Percentiles rank a stretch among this genome's conserved stretches.
These are phyloP conservation scores for Tupaia chinensis DNA, from an alignment of 2,113 vertebrate species.

Conservation along the genomic window DNA sequence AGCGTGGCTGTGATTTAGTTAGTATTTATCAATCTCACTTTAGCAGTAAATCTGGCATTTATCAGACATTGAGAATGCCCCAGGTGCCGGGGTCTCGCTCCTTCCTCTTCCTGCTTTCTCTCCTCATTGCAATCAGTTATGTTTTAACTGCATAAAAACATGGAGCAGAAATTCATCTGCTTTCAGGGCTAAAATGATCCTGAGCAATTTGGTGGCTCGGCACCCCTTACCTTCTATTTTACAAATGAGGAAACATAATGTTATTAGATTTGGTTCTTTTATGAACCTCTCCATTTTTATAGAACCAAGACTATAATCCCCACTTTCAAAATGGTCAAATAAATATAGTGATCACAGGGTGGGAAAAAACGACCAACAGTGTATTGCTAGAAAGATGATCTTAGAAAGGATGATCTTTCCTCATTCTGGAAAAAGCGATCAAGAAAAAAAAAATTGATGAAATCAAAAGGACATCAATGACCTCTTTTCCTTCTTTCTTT, in stretches of 20 bases:
- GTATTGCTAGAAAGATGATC: background rate
- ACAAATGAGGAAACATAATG: background rate
- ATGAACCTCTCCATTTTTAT: background rate
- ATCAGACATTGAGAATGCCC: background rate
- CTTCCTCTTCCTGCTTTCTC: slow-evolving; percentile 11
- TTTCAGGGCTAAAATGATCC: background rate
- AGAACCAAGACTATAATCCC: background rate
- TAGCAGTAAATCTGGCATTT: slow-evolving; percentile 58
- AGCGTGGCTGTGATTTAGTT: slow-evolving; percentile 68
- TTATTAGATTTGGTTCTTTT: background rate
- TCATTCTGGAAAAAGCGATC: background rate
- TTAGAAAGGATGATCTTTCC: background rate
- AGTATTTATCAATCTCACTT: slow-evolving; percentile 66
- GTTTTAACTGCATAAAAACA: background rate
- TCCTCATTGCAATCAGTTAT: slow-evolving; percentile 23
- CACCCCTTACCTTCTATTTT: background rate
- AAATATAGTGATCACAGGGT: background rate
- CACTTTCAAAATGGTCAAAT: background rate
- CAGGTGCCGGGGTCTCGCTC: slow-evolving; percentile 34
- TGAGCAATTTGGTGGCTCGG: background rate
- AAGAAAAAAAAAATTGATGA: background rate
- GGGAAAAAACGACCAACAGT: background rate
- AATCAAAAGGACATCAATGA: background rate
- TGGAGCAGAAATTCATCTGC: background rate
- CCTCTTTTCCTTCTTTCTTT: background rate